Base-by-base conservation (phyloP, 1,140 invertebrate species). In the Euschistus heros region DNA sequence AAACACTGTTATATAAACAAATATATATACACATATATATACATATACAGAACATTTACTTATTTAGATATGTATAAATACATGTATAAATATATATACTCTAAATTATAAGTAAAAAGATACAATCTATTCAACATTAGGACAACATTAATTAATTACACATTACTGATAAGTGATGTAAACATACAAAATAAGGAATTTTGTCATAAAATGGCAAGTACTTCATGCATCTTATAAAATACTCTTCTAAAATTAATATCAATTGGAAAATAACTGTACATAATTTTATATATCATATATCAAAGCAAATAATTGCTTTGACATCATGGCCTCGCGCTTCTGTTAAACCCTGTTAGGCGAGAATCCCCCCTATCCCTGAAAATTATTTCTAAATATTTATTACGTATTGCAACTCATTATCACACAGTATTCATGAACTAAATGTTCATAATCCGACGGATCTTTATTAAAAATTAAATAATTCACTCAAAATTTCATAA, bases 201-300 rank as follows among this genome's bases (percentile, higher is more conserved):
- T 57, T 57, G 47, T 57, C 54, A 26, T 57, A 61, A 61, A 61
- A 42, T 61, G 59, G 59, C 59, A 61, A 61, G 59, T 61, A 61
- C 59, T 18, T 42, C 59, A 61, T 61, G 59, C 59, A 61, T 61
- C 42, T 61, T 42, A 61, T 24, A 57, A 61, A 42, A 61, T 61
- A 42, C 33, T 61, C 30, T 37, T 30, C 42, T 61, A 61, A 61
- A 59, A 61, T 42, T 61, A 61, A 61, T 42, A 61, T 57, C 54
- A 61, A 61, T 42, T 33, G 59, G 59, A 61, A 61, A 61, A 61
- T 61, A 44, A 61, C 42, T 61, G 59, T 44, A 61, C 59, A 61
- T 61, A 42, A 26, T 42, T 42, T 61, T 15, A 37, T 61, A 61
- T 33, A 24, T 24, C 15, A 57, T 24, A 8, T 26, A 57, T 26